Evolutionary conservation across 2,797 vertebrate genomes (phyloP), one percentile per base, ranked within the genome.

Genomic region (Stomatorhinus walkeri): DNA sequence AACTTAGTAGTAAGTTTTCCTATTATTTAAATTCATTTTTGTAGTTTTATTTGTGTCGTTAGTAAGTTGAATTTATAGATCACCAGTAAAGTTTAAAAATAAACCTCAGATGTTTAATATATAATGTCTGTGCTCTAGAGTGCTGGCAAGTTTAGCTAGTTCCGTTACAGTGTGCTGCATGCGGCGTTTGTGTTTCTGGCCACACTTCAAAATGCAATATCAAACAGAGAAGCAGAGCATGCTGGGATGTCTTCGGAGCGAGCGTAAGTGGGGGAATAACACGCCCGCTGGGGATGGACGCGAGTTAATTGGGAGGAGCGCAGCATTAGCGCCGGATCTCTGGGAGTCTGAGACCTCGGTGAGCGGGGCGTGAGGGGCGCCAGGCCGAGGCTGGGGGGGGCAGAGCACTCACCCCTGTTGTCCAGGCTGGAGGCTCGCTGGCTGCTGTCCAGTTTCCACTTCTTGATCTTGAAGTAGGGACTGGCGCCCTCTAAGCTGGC

Each of bases 391-490:
- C 6, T 2, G 76, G 46, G 28, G 28, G 85, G 6, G 87, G 28
- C 81, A 68, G n/a, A 59, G 32, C 72, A 28, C 94, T 94, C 91
- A 98, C 98, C 98, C 97, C 97, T 95, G 0, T 97, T 99, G 92
- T 99, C 98, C 93, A 99, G 95, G 93, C 98, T 99, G 64, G 97
- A 98, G 0, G 98, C 98, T 91, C 98, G 94, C 93, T 99, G 98
- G 94, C 94, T 98, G 92, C 96, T 97, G 94, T 99, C 98, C 91
- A 99, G 93, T 91, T 98, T 99, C 98, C 98, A 99, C 90, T 96
- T 98, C 94, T 98, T 99, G 94, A 99, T 98, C 93, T 96, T 98
- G 93, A 99, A 97, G 93, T 98, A 99, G 22, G 98, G 98, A 92
- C 98, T 98, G 89, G 98, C 96, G 5, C 97, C 97, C 0, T 99